Base-by-base conservation (phyloP, 1,140 invertebrate species). In the Bathynomus jamesi region DNA sequence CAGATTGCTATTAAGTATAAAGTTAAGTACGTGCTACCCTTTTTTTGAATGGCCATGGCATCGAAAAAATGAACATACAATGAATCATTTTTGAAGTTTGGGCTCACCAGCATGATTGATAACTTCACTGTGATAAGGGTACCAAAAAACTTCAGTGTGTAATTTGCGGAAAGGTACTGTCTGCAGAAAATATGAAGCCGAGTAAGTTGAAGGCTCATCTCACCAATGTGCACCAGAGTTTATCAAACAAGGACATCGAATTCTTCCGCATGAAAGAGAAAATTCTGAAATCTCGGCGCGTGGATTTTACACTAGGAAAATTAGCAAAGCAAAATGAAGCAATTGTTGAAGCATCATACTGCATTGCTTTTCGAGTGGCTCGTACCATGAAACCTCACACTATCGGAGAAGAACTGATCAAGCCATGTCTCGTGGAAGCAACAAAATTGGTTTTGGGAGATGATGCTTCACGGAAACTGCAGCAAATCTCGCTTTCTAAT, bases 401-500 rank as follows among this genome's bases (percentile, higher is more conserved):
- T 53, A 1, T 5, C 21, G 2, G 5, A 53, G 40, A 53, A 53
- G 40, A 53, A 53, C 21, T 53, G 5, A 5, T 53, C 40, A 53
- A 5, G 21, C 21, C 40, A 53, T 53, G 40, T 53, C 40, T 5
- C 40, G 17, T 40, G 17, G 32, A 40, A 40, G 17, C 32, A 40
- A 40, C 32, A 40, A 40, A 40, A 40, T 40, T 40, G 17, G 32
- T 40, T 40, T 40, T 40, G 17, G 17, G 32, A 40, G 32, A 40
- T 40, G 17, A 40, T 40, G 7, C 32, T 40, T 40, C 32, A 40
- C 17, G 17, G 7, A 40, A 40, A 40, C 7, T 40, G 32, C 17
- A n/a, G n/a, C n/a, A n/a, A n/a, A 40, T 71, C 61, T 60, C 61
- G 46, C 46, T 69, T 70, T 71, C 69, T 65, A 64, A 31, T 70